phyloP scores from a whole-genome alignment of 2,888 invertebrate species.

The Calameuta idolon region DNA sequence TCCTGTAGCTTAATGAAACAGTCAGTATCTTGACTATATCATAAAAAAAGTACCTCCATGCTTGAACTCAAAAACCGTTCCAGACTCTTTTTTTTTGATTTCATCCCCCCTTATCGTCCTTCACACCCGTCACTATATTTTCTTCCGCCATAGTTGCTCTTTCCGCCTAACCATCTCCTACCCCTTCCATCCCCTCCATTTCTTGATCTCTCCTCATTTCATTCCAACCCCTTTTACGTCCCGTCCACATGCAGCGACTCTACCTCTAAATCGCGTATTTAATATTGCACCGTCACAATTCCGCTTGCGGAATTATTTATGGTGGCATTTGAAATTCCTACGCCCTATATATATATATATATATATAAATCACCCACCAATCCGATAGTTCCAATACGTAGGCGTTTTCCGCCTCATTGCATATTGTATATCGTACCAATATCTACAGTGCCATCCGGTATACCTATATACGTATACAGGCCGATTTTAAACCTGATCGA shows the following conservation, averaged over 20 bases:
- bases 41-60: neutral
- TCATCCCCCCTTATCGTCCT: too few relatives aligned
- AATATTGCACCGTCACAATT: conserved; percentile 28
- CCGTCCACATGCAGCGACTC: neutral
- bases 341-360: neutral
- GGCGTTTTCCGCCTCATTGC: neutral
- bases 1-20: conserved; percentile 43
- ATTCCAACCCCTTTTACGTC: too few relatives aligned
- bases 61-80: neutral
- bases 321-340: conserved; percentile 28
- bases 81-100: conserved; percentile 7
- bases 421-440: conserved; percentile 2
- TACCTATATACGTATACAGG: too few relatives aligned
- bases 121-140: conserved; percentile 16
- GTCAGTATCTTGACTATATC: conserved; percentile 19
- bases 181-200: neutral
- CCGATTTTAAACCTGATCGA: too few relatives aligned
- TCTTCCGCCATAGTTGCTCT: conserved; percentile 16
- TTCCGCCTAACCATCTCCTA: conserved; percentile 3
- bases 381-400: too few relatives aligned
- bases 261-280: conserved; percentile 25
- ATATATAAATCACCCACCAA: too few relatives aligned
- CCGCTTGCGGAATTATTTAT: conserved; percentile 27
- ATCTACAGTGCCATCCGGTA: neutral
- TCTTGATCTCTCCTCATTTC: neutral